Base-by-base conservation (phyloP, 2,797 vertebrate genomes). In the Oryzias sinensis region DNA sequence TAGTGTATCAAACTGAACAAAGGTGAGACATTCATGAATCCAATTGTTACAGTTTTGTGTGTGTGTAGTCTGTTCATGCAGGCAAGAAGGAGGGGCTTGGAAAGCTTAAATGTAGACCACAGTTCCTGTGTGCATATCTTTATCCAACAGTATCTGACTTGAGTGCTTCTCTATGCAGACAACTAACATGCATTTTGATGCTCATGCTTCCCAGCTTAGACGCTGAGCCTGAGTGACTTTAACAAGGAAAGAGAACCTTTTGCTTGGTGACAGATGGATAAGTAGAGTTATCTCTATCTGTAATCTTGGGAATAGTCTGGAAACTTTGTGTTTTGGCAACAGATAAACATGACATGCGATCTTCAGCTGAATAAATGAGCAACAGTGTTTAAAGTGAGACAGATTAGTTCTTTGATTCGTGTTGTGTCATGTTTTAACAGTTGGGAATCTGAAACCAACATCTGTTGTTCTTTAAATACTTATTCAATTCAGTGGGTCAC, bases 301-400 rank as follows among this genome's bases (percentile, higher is more conserved):
- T 84, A 84, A 87, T 87, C 85, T 82, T 75, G 83, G 83, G 80
- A 88, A 84, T 74, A 81, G 70, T 84, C 79, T 76, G 59, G 81
- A 81, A 80, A 86, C 72, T 74, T 85, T 77, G 70, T 90, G 87
- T 91, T 92, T 91, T 91, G 92, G 89, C 90, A 92, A 91, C 88
- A 89, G 73, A 76, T 45, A 51, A 72, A 81, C 81, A 74, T 58
- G 88, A 90, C 78, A 91, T 86, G 76, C 71, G 88, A 92, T 85
- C 81, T 68, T 65, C 65, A 59, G 59, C 63, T 57, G 79, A 85
- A 83, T 86, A 85, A 86, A 88, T 84, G 80, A 79, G 82, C 65
- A 79, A 82, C 62, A 79, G 67, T 80, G 81, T 78, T 86, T 85
- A 63, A 85, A 84, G 79, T 80, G 80, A 62, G 56, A 66, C 49